phyloP scores from a whole-genome alignment of 2,113 vertebrate species.

The Bubalus kerabau region DNA sequence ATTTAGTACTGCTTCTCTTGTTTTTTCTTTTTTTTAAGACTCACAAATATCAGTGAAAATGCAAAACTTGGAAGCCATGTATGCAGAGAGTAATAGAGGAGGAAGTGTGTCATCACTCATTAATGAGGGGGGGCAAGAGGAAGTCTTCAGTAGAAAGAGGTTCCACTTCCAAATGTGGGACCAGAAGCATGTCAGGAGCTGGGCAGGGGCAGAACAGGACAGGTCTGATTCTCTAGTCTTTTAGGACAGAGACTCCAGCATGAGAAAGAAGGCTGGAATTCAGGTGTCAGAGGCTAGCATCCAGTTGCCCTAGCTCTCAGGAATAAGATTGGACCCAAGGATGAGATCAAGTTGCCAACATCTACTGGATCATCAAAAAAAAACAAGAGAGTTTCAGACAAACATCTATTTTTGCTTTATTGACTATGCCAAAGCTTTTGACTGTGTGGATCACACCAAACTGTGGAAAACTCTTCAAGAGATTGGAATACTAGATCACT shows the following conservation, averaged over 20 bases:
- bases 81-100: not conserved
- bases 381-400: not conserved
- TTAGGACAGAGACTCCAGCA: not conserved
- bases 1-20: not conserved
- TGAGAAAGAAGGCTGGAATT: not conserved
- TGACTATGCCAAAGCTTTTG: not conserved
- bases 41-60: not conserved
- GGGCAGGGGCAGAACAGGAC: not conserved
- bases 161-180: not conserved
- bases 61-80: not conserved
- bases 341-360: not conserved
- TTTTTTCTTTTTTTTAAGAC: not conserved
- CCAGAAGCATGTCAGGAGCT: not conserved
- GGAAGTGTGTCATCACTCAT: accelerated
- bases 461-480: not conserved
- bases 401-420: not conserved
- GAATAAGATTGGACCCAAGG: not conserved
- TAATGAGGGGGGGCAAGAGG: not conserved
- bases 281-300: not conserved
- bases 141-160: not conserved
- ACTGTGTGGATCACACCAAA: not conserved
- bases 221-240: not conserved
- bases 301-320: not conserved
- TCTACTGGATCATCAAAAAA: not conserved
- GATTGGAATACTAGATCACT: not conserved